These are phyloP conservation scores for Ptilonorhynchus violaceus DNA, from an alignment of 2,113 vertebrate species.

Conservation along the genomic window DNA sequence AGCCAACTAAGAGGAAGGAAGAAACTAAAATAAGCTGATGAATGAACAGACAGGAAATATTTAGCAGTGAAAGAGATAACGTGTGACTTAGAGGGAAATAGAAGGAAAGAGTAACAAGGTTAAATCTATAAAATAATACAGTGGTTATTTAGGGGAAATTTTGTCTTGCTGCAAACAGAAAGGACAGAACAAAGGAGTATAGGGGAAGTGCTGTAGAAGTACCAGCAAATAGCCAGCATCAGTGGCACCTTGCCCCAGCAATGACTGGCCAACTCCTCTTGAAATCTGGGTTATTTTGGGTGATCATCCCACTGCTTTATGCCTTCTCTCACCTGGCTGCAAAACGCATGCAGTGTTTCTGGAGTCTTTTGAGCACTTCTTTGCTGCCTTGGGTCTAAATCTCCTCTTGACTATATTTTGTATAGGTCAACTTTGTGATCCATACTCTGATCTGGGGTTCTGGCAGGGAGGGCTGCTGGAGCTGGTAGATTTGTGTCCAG, in stretches of 20 bases:
- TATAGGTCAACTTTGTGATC: background rate
- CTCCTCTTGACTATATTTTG: background rate
- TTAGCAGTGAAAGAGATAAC: conserved; percentile 52
- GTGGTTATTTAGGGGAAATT: conserved; percentile 13
- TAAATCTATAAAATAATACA: conserved; percentile 52
- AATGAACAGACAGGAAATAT: conserved; percentile 65
- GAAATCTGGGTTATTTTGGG: background rate
- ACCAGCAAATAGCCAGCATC: background rate
- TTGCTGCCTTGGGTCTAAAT: background rate
- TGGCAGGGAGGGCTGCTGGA: background rate
- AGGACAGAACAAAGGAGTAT: background rate
- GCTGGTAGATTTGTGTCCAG: background rate
- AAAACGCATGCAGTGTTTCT: background rate
- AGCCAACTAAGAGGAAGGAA: conserved; percentile 60
- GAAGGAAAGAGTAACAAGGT: conserved; percentile 49
- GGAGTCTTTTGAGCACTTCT: background rate
- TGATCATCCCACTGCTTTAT: background rate
- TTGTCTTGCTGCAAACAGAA: conserved; percentile 2
- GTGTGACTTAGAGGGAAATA: conserved; percentile 37
- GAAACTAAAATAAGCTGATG: conserved; percentile 49
- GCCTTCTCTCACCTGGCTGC: background rate
- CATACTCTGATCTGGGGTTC: background rate
- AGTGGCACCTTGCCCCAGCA: background rate
- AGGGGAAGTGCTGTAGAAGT: background rate
- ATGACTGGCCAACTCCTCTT: background rate